Conservation (phyloP, 1,140 invertebrate genomes). For the Calephelis nemesis region DNA sequence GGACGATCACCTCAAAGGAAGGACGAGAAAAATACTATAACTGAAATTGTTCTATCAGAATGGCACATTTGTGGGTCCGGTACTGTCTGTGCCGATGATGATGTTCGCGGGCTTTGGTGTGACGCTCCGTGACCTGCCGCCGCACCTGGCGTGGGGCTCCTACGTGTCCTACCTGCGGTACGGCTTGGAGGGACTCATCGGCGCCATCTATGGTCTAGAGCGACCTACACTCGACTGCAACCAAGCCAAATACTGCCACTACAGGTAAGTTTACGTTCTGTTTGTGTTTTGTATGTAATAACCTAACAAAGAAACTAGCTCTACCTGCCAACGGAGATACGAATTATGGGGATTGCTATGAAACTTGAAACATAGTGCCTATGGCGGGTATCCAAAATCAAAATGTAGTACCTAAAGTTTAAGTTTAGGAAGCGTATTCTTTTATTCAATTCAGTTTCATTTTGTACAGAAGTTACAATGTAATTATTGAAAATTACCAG, state of each 20-base stretch:
- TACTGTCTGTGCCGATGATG: conserved; percentile 90
- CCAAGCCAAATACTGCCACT: conserved; percentile 85
- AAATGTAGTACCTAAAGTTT: no score
- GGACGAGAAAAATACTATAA: no score
- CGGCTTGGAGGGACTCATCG: conserved; percentile 90
- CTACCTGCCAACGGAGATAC: no score
- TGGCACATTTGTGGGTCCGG: conserved; percentile 90
- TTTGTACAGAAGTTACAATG: no score
- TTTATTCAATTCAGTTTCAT: no score
- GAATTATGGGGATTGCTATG: no score
- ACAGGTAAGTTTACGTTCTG: conserved; percentile 72
- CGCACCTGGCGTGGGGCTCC: conserved; percentile 91
- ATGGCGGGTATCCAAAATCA: no score
- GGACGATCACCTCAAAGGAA: no score
- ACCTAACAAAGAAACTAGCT: neutral
- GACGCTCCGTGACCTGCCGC: conserved; percentile 86
- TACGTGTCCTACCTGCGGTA: conserved; percentile 93
- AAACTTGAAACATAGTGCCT: no score
- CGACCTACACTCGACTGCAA: conserved; percentile 83
- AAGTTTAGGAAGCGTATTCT: no score
- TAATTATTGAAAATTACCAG: no score
- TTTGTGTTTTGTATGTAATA: neutral
- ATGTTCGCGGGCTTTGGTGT: conserved; percentile 93
- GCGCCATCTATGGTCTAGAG: conserved; percentile 90
- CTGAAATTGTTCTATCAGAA: conserved; percentile 77